Base-by-base conservation (phyloP, 1,140 invertebrate genomes). In the Magallana gigas region DNA sequence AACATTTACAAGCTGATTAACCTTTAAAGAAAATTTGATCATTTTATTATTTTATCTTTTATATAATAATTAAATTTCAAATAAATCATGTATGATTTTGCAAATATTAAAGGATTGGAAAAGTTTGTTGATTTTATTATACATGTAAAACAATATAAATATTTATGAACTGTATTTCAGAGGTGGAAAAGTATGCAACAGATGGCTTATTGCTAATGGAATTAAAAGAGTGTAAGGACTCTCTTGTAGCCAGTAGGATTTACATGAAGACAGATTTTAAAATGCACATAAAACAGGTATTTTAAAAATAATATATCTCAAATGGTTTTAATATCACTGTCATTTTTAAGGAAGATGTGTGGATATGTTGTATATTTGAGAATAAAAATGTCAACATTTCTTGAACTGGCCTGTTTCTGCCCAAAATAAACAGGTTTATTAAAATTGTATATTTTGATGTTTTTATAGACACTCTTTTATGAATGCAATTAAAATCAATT, bases 211-310 rank as follows among this genome's bases (percentile, higher is more conserved):
- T 36, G 18, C 18, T 80, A 29, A 16, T 56, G 48, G 76, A 29
- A 56, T 29, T 80, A 18, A 80, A 80, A 80, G 76, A 80, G 29
- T 80, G 8, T 14, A 80, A 80, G 29, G 76, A 80, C 4, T 29
- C 76, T 80, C 16, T 80, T 11, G 76, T 80, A 48, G 59, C n/a
- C 29, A 36, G 60, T 14, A 62, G 62, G 16, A 64, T 85, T 16
- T 64, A 85, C 60, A 16, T 85, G 60, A 85, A 85, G 57, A 64
- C 84, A n/a, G 84, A 85, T 14, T 85, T 64, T 56, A 64, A 85
- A 59, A 29, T 85, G 14, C 84, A 85, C 64, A 23, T 85, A 56
- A 29, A 80, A 80, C 23, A 56, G 48, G 76, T 80, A 80, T 36
- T 29, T 80, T n/a, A 80, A 80, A 80, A 80, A 80, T 7, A 18